A percentile compares a stretch with the other conserved stretches of the same genome.
Conservation (phyloP, 2,888 invertebrate genomes). For the Rhagonycha lutea region DNA sequence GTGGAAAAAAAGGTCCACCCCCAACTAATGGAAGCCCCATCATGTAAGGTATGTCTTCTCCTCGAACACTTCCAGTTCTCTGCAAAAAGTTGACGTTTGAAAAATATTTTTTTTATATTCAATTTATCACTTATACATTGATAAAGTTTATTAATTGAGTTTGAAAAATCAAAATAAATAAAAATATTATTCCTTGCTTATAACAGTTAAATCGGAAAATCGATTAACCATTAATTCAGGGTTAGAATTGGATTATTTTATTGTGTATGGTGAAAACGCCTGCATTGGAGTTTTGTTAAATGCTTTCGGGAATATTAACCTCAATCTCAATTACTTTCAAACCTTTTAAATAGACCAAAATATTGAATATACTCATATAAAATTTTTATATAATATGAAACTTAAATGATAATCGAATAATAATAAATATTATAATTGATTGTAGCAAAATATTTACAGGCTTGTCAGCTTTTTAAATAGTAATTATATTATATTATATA, state of each 20-base stretch:
- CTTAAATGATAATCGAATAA: neutral
- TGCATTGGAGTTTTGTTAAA: neutral
- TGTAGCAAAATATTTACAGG: neutral
- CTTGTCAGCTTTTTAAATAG: too few relatives aligned
- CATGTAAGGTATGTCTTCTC: slow-evolving; percentile 85
- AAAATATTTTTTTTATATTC: neutral
- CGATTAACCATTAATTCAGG: neutral
- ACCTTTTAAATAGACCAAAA: neutral
- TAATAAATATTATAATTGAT: neutral
- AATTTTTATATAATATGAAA: neutral
- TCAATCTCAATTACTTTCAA: neutral
- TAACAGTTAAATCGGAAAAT: neutral
- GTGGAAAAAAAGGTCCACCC: slow-evolving; percentile 66
- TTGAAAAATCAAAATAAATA: neutral
- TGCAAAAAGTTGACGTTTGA: slow-evolving; percentile 50
- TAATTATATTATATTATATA: too few relatives aligned
- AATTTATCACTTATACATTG: neutral
- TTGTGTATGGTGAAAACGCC: neutral
- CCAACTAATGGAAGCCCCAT: slow-evolving; percentile 78
- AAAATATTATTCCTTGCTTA: neutral
- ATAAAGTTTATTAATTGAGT: neutral
- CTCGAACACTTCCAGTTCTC: slow-evolving; percentile 81
- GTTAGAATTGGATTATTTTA: neutral
- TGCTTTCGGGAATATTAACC: neutral
- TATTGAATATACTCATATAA: neutral